Percentiles rank a stretch among this genome's conserved stretches.
Conservation (phyloP, 1,140 invertebrate genomes). For the Drosophila eugracilis region DNA sequence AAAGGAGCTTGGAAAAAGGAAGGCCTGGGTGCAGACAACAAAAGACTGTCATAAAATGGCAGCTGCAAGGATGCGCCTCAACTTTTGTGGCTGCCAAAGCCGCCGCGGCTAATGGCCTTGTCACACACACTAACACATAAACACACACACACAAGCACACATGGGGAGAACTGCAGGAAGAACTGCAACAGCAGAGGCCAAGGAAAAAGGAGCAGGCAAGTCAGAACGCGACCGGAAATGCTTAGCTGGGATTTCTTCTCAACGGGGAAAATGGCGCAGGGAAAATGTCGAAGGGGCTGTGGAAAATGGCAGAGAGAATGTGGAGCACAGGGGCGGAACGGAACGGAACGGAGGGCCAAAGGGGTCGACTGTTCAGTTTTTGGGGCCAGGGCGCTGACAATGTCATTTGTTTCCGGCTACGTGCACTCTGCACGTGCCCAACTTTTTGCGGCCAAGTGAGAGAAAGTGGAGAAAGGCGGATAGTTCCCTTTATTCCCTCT, state of each 20-base stretch:
- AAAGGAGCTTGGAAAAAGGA: slow-evolving; percentile 16
- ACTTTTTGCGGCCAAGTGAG: slow-evolving; percentile 30
- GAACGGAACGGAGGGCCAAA: no score
- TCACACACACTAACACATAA: slow-evolving; percentile 34
- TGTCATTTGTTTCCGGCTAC: slow-evolving; percentile 81
- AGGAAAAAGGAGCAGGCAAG: slow-evolving; percentile 27
- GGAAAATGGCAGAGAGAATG: background rate
- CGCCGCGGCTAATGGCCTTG: slow-evolving; percentile 68
- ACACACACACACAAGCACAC: slow-evolving; percentile 4
- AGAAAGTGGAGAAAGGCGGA: background rate
- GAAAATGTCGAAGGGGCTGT: background rate
- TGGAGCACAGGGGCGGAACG: no score
- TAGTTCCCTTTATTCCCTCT: background rate
- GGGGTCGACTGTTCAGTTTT: slow-evolving; percentile 32
- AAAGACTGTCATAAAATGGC: slow-evolving; percentile 74
- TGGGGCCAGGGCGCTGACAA: slow-evolving; percentile 66
- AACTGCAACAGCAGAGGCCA: slow-evolving; percentile 26
- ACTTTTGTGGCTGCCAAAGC: slow-evolving; percentile 44
- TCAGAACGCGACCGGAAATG: slow-evolving; percentile 69
- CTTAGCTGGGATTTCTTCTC: slow-evolving; percentile 75
- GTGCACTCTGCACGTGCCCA: slow-evolving; percentile 68
- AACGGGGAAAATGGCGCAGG: slow-evolving; percentile 25
- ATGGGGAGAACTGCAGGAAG: slow-evolving; percentile 5
- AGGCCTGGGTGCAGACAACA: slow-evolving; percentile 51
- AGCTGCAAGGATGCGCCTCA: slow-evolving; percentile 52